phyloP scores from a whole-genome alignment of 2,888 invertebrate species.

The Drosophila recens region DNA sequence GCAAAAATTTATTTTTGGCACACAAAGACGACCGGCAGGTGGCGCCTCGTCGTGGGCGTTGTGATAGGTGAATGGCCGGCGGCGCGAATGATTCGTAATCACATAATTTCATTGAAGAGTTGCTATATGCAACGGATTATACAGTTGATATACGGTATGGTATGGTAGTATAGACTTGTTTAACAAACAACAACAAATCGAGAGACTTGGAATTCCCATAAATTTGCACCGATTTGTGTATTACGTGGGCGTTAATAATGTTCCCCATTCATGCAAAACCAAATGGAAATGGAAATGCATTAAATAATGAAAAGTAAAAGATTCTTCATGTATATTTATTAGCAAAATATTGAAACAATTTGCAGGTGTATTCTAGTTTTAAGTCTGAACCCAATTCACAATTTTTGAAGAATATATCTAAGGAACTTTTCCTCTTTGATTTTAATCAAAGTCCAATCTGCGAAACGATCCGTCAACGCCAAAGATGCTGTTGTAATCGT shows the following conservation, averaged over 20 bases:
- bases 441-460: slow-evolving; percentile 70
- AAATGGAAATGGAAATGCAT: slow-evolving; percentile 30
- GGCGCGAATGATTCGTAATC: slow-evolving; percentile 26
- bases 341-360: background rate
- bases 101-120: slow-evolving; percentile 47
- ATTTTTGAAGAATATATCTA: background rate
- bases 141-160: slow-evolving; percentile 13
- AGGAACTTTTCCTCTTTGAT: no score
- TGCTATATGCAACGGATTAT: slow-evolving; percentile 19
- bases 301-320: background rate
- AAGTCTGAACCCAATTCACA: background rate
- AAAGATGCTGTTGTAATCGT: slow-evolving; percentile 71
- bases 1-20: slow-evolving; percentile 21
- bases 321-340: background rate
- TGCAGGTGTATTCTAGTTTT: background rate
- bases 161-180: background rate
- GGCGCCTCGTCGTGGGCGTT: slow-evolving; percentile 38
- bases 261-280: slow-evolving; percentile 29
- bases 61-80: slow-evolving; percentile 42
- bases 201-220: slow-evolving; percentile 31
- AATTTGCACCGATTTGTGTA: slow-evolving; percentile 17
- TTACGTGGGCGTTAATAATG: slow-evolving; percentile 36
- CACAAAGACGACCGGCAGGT: slow-evolving; percentile 34
- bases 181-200: slow-evolving; percentile 21
- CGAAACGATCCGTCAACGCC: slow-evolving; percentile 81